phyloP scores from a whole-genome alignment of 2,888 invertebrate genomes.

The Drosophila stalkeri region DNA sequence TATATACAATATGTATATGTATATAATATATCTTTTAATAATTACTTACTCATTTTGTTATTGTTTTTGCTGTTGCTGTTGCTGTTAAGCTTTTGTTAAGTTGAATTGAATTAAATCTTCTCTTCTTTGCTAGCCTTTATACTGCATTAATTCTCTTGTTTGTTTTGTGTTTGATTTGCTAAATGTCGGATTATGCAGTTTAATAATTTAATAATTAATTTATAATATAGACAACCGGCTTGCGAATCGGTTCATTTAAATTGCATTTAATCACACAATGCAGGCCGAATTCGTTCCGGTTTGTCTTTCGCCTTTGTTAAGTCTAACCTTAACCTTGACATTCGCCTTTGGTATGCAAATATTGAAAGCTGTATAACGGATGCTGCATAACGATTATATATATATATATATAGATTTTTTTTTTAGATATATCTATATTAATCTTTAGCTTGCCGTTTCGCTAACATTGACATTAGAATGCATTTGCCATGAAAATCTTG shows the following conservation, averaged over 20 bases:
- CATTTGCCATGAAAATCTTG: conserved; percentile 46
- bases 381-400: conserved; percentile 12
- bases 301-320: background rate
- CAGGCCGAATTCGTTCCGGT: conserved; percentile 14
- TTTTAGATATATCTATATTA: background rate
- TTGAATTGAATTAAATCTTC: conserved; percentile 24
- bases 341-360: conserved; percentile 34
- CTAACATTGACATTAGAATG: conserved; percentile 27
- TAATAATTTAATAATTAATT: conserved; percentile 21
- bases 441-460: conserved; percentile 1
- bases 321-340: conserved; percentile 69
- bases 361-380: conserved; percentile 20
- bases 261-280: conserved; percentile 16
- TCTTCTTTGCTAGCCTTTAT: conserved; percentile 12
- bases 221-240: conserved; percentile 29
- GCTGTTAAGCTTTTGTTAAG: conserved; percentile 1
- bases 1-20: background rate
- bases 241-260: conserved; percentile 12
- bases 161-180: conserved; percentile 17
- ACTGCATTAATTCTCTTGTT: conserved; percentile 2
- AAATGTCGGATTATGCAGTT: conserved; percentile 47
- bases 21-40: conserved; percentile 11
- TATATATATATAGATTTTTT: no score
- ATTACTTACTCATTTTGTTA: conserved; percentile 78
- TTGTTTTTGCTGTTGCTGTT: conserved; percentile 10